These are phyloP conservation scores for Microcebus jonahi DNA, from an alignment of 2,113 vertebrate species.

Conservation along the genomic window DNA sequence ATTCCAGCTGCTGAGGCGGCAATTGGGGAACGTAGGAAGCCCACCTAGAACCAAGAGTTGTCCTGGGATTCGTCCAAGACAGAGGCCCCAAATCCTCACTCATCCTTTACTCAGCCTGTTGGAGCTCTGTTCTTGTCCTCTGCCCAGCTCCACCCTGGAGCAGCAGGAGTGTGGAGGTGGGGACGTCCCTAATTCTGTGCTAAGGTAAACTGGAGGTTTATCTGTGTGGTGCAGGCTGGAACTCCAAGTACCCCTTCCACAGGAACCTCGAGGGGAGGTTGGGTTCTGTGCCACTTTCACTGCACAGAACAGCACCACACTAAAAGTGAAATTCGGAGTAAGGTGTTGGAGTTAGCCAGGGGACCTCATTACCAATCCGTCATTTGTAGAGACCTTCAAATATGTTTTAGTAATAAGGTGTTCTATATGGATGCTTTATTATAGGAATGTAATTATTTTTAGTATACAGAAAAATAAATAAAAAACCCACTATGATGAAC, in stretches of 20 bases:
- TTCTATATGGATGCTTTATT: neutral
- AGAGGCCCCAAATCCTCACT: neutral
- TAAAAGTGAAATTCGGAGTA: neutral
- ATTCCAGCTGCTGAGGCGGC: neutral
- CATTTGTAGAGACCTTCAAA: neutral
- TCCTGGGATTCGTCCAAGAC: neutral
- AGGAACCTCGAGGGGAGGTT: neutral
- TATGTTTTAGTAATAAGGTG: neutral
- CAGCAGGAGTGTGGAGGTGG: neutral
- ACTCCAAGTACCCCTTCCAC: neutral
- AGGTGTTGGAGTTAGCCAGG: neutral
- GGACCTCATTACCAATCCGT: neutral
- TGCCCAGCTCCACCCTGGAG: neutral
- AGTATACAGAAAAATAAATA: neutral
- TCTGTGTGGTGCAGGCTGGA: neutral
- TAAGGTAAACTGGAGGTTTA: neutral
- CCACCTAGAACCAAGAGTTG: neutral
- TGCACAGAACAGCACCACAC: fast-evolving
- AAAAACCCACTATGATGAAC: neutral
- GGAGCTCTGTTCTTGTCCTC: neutral
- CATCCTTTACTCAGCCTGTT: too few relatives aligned
- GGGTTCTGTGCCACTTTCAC: neutral
- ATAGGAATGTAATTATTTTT: neutral
- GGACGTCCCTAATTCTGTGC: neutral
- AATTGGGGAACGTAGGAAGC: neutral